phyloP scores from a whole-genome alignment of 2,888 invertebrate genomes.

The Mythimna pallens region DNA sequence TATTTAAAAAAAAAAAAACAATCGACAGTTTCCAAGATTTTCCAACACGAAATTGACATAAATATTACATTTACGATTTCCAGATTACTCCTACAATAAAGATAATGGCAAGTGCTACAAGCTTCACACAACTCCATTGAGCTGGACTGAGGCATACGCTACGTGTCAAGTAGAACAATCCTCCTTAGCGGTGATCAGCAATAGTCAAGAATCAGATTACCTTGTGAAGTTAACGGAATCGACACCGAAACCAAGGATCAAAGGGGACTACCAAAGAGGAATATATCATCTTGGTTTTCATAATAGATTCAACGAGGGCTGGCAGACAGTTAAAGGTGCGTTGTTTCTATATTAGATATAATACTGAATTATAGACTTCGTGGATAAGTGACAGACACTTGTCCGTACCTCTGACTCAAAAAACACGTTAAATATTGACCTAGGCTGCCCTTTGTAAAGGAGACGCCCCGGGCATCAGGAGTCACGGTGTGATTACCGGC shows the following conservation, averaged over 20 bases:
- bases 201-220: slow-evolving; percentile 43
- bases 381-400: no score
- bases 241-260: slow-evolving; percentile 12
- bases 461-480: no score
- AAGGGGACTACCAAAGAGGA: slow-evolving; percentile 35
- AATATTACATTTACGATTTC: slow-evolving; percentile 25
- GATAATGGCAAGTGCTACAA: slow-evolving; percentile 78
- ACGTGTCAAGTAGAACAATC: slow-evolving; percentile 67
- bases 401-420: not conserved
- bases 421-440: not conserved
- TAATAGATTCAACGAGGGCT: slow-evolving; percentile 63
- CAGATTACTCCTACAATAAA: slow-evolving; percentile 76
- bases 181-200: slow-evolving; percentile 76
- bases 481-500: no score
- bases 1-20: no score
- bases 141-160: slow-evolving; percentile 78
- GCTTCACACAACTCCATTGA: slow-evolving; percentile 75
- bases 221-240: slow-evolving; percentile 33
- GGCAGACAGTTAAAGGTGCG: slow-evolving; percentile 67
- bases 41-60: no score
- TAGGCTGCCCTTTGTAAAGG: not conserved
- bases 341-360: not conserved
- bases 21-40: no score
- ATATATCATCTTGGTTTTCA: slow-evolving; percentile 70
- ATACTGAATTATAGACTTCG: not conserved